phyloP scores from a whole-genome alignment of 2,888 invertebrate species.

The Miltochrista miniata region DNA sequence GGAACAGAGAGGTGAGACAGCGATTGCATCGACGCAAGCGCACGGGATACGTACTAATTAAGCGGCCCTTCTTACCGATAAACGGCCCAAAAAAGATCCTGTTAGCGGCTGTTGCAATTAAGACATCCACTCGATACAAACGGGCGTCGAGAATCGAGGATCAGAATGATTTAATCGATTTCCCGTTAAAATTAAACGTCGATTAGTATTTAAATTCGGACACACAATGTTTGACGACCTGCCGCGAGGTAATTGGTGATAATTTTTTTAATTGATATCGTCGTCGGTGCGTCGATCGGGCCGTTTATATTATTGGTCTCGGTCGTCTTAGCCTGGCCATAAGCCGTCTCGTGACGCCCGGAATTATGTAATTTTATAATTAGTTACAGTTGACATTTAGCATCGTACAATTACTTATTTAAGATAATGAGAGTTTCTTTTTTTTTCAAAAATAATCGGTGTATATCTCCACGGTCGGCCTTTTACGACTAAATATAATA shows the following conservation, averaged over 20 bases:
- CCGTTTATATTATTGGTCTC: constrained; percentile 48
- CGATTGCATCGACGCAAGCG: constrained; percentile 68
- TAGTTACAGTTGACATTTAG: constrained; percentile 52
- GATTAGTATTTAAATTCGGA: constrained; percentile 71
- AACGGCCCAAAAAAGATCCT: constrained; percentile 43
- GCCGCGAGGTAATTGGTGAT: constrained; percentile 68
- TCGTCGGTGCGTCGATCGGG: constrained; percentile 37
- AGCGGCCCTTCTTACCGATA: constrained; percentile 53
- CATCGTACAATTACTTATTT: constrained; percentile 47
- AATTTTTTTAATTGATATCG: constrained; percentile 70
- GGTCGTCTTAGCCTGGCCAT: constrained; percentile 15
- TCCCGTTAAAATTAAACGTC: constrained; percentile 53
- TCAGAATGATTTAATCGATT: constrained; percentile 63
- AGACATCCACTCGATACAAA: constrained; percentile 63
- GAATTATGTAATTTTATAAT: constrained; percentile 44
- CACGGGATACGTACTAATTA: constrained; percentile 77
- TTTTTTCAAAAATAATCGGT: constrained; percentile 37
- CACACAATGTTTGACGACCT: constrained; percentile 61
- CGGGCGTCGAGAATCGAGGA: constrained; percentile 53
- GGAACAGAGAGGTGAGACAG: constrained; percentile 70
- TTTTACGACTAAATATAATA: constrained; percentile 43
- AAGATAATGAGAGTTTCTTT: constrained; percentile 39
- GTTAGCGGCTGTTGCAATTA: constrained; percentile 57
- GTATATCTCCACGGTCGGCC: constrained; percentile 35
- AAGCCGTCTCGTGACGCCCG: constrained; percentile 26